Percentiles rank a stretch among this genome's conserved stretches.
phyloP scores from a whole-genome alignment of 1,140 invertebrate genomes.

The Cydia strobilella region DNA sequence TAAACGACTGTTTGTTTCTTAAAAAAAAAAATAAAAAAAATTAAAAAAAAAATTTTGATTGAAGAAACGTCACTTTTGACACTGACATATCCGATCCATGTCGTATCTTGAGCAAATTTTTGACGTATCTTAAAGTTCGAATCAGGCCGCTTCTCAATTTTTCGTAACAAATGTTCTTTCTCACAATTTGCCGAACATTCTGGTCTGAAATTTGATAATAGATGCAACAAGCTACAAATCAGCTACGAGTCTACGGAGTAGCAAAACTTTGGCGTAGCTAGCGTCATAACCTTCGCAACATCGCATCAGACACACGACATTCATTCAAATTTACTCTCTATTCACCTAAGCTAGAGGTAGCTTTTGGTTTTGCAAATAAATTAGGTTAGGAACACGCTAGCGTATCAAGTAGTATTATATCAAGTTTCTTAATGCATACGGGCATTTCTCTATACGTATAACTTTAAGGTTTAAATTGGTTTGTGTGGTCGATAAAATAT shows the following conservation, averaged over 20 bases:
- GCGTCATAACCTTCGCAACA: neutral
- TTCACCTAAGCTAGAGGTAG: neutral
- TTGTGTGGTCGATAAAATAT: neutral
- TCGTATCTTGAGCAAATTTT: no score
- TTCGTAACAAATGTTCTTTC: no score
- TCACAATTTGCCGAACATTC: neutral
- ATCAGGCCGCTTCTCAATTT: no score
- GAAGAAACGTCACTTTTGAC: no score
- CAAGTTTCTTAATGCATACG: neutral
- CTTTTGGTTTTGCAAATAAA: neutral
- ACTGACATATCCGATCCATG: no score
- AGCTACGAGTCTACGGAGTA: neutral
- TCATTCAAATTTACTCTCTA: neutral
- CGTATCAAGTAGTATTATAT: neutral
- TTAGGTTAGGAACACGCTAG: neutral
- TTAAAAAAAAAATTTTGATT: no score
- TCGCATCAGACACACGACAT: neutral
- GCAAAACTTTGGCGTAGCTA: neutral
- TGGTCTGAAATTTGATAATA: neutral
- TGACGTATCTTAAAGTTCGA: no score
- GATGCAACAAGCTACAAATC: conserved; percentile 10
- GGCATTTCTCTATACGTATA: neutral
- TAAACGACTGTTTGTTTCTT: no score
- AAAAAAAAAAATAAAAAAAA: no score
- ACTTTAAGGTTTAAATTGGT: neutral